A percentile compares a stretch with the other conserved stretches of the same genome.
Evolutionary conservation across 2,113 vertebrate species (phyloP).

Genomic region (Esox niger): DNA sequence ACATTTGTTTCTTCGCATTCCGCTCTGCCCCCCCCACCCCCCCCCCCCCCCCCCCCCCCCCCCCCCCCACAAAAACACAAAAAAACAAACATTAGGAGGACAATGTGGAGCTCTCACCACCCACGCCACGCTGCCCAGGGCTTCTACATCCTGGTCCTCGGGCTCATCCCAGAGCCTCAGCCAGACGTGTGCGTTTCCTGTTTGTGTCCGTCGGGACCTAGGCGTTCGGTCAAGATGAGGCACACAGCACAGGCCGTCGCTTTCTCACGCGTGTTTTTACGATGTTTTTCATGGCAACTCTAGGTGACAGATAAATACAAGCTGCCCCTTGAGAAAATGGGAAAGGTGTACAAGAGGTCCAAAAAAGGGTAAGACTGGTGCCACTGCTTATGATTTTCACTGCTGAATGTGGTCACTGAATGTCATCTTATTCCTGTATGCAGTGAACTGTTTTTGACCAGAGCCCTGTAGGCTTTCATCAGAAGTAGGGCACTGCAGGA

Average conservation of each 20-base stretch:
- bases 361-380: constrained; percentile 79
- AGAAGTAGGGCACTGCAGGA: neutral
- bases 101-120: no score
- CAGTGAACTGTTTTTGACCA: no score
- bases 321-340: constrained; percentile 81
- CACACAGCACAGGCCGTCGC: no score
- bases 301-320: constrained; percentile 86
- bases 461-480: no score
- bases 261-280: neutral
- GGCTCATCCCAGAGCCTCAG: neutral
- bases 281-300: constrained; percentile 27
- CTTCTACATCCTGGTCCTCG: no score
- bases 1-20: neutral
- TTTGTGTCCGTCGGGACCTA: constrained; percentile 23
- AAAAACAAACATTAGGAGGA: no score
- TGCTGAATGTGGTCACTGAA: neutral
- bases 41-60: no score
- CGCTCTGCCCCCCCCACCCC: no score
- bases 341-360: constrained; percentile 87
- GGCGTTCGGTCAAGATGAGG: no score
- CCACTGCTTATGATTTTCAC: neutral
- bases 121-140: no score
- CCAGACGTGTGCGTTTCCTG: constrained; percentile 16
- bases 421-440: no score
- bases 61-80: no score